Percentiles rank a stretch among this genome's conserved stretches.
These are phyloP conservation scores for Polyploca ridens DNA, from an alignment of 2,888 invertebrate genomes.

Conservation along the genomic window DNA sequence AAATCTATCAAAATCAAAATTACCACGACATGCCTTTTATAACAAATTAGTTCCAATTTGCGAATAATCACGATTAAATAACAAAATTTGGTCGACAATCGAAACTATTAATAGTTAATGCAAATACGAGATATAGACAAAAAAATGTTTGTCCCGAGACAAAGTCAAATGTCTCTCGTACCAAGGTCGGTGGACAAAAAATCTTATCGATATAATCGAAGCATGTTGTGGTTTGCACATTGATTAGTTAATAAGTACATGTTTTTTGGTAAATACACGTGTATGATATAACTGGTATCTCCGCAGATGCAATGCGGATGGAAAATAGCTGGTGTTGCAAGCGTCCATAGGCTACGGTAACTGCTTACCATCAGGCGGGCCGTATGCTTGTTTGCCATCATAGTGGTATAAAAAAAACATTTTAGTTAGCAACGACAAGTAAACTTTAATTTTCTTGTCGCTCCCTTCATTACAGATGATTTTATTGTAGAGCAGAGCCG, in stretches of 20 bases:
- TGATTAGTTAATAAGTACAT: neutral
- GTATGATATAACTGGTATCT: neutral
- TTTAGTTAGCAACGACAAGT: too few species aligned
- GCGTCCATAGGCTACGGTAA: too few species aligned
- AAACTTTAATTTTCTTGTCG: too few species aligned
- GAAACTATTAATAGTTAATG: conserved; percentile 20
- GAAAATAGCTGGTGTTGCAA: too few species aligned
- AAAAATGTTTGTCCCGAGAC: conserved; percentile 26
- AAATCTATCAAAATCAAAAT: neutral
- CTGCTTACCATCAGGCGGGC: too few species aligned
- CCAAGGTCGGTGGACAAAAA: conserved; percentile 34
- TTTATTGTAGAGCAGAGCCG: too few species aligned
- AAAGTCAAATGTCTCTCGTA: conserved; percentile 24
- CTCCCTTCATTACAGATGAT: too few species aligned
- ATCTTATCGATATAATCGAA: conserved; percentile 23
- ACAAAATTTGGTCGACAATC: conserved; percentile 9
- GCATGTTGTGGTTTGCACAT: conserved; percentile 24
- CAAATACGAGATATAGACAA: conserved; percentile 26
- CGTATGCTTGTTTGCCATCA: too few species aligned
- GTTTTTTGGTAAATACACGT: conserved; percentile 2
- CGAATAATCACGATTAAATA: conserved; percentile 12
- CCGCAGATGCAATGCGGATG: conserved; percentile 7
- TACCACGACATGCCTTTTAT: conserved; percentile 10
- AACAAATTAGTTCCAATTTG: conserved; percentile 15
- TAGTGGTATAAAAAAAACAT: too few species aligned